Percentiles rank a stretch among this genome's conserved stretches.
phyloP scores from a whole-genome alignment of 2,888 invertebrate species.

The Tanypteryx hageni region DNA sequence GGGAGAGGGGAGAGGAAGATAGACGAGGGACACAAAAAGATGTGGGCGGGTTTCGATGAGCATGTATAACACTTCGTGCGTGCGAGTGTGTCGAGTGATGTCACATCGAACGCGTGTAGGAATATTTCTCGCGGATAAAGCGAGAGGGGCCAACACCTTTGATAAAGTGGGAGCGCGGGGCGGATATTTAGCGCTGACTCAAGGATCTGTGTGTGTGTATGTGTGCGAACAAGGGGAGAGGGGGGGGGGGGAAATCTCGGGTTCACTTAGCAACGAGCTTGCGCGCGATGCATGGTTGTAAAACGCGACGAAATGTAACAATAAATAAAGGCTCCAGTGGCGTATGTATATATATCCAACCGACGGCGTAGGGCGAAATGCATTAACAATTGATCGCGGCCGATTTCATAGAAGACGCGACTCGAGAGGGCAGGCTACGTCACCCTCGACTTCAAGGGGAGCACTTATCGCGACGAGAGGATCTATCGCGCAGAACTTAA shows the following conservation, averaged over 20 bases:
- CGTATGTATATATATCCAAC: background rate
- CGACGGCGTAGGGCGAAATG: background rate
- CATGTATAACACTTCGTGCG: background rate
- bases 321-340: background rate
- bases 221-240: background rate
- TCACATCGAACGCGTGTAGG: slow-evolving; percentile 16
- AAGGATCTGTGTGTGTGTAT: background rate
- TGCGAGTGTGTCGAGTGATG: background rate
- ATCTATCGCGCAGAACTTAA: background rate
- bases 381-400: slow-evolving; percentile 24
- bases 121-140: background rate
- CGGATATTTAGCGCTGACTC: background rate
- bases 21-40: background rate
- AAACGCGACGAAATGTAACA: background rate
- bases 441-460: background rate
- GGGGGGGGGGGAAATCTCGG: background rate
- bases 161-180: background rate
- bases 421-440: slow-evolving; percentile 6
- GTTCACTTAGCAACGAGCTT: background rate
- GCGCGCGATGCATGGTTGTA: background rate
- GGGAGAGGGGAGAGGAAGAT: background rate
- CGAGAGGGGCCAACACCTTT: background rate
- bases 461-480: background rate
- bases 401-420: background rate
- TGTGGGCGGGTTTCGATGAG: background rate